Evolutionary conservation across 2,797 vertebrate species (phyloP), one percentile per base, ranked within the genome.

Genomic region (Darevskia mixta): DNA sequence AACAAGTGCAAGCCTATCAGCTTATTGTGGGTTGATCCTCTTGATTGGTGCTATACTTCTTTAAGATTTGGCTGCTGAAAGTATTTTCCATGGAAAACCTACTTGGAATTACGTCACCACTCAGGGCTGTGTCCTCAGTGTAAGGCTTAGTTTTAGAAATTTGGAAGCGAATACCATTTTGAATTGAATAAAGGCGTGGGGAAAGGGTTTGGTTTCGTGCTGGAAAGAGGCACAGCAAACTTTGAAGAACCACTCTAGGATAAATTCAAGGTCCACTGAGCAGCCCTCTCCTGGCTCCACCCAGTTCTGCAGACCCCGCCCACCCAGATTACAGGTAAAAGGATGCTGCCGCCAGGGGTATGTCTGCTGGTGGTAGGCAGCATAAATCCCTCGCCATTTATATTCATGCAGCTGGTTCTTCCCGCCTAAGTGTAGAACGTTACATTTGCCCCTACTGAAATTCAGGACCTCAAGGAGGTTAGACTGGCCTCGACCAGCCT

Each of bases 81-180:
- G 35, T 72, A 66, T 32, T 73, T 84, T 86, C 41, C 71, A 55
- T 84, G 43, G 88, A 43, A 41, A 89, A 72, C 64, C 78, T 69
- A 73, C 38, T 86, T 49, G 29, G 85, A 91, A 91, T 91, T 61
- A 55, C 38, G 27, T 29, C 72, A 3, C 20, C 27, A 8, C 3
- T 79, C 23, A 32, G 17, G n/a, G 27, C 64, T 38, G 35, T 83
- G 41, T 45, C 17, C 55, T 69, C 64, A 23, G 71, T 25, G 11
- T 81, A 55, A 55, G 15, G 32, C 71, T 85, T 67, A 43, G 5
- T 66, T 79, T 45, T 25, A 78, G 64, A 58, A 27, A 8, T 35
- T 85, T 80, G 67, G 61, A 67, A 67, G 64, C 25, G n/a, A 75
- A 67, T 17, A 66, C 25, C 8, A 41, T 79, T 79, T 49, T 71